phyloP scores from a whole-genome alignment of 1,140 invertebrate genomes.

The Piezodorus guildinii region DNA sequence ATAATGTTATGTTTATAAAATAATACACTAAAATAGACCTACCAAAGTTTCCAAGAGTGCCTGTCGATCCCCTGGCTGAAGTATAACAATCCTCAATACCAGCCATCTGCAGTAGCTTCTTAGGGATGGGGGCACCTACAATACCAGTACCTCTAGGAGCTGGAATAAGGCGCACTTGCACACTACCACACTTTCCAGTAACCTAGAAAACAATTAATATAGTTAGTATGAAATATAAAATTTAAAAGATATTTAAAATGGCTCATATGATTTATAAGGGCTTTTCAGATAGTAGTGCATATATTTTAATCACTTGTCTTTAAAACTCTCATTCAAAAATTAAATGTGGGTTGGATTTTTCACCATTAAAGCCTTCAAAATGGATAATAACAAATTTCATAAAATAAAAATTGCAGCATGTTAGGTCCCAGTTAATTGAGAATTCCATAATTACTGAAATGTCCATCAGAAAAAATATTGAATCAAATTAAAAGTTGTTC shows the following conservation, averaged over 20 bases:
- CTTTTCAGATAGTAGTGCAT: conserved; percentile 6
- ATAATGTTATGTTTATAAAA: no score
- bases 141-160: conserved; percentile 85
- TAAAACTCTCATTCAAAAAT: not conserved
- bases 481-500: no score
- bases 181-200: conserved; percentile 98
- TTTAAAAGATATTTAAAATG: not conserved
- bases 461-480: no score
- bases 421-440: no score
- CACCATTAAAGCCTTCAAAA: not conserved
- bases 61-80: conserved; percentile 89
- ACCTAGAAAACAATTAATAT: conserved; percentile 48
- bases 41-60: conserved; percentile 95
- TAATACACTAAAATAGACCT: conserved; percentile 25
- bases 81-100: conserved; percentile 99
- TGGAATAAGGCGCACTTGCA: conserved; percentile 59
- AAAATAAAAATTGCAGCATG: no score
- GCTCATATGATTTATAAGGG: not conserved
- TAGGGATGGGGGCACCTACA: conserved; percentile 98
- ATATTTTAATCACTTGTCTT: not conserved
- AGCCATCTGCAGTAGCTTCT: conserved; percentile 96
- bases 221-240: not conserved
- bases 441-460: no score
- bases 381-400: no score
- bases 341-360: not conserved